Percentiles rank a stretch among this genome's conserved stretches.
phyloP scores from a whole-genome alignment of 2,113 vertebrate species.

The Porphyrio hochstetteri region DNA sequence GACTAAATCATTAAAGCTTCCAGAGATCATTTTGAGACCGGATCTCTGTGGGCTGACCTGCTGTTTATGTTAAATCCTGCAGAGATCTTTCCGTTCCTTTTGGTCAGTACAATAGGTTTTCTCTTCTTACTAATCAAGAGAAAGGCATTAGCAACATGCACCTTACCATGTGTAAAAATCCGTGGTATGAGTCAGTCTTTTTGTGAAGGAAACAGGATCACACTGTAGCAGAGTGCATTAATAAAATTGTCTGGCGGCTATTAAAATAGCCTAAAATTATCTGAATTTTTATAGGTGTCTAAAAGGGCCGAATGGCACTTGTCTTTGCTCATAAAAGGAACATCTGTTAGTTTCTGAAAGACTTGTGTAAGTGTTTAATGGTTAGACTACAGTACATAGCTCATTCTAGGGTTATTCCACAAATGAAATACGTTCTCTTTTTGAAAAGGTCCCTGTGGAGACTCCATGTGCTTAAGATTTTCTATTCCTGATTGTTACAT shows the following conservation, averaged over 20 bases:
- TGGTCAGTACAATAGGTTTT: slow-evolving; percentile 6
- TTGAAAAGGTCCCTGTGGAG: not conserved
- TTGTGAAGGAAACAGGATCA: slow-evolving; percentile 31
- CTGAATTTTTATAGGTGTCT: slow-evolving; percentile 55
- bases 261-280: slow-evolving; percentile 63
- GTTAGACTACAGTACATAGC: not conserved
- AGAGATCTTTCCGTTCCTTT: slow-evolving; percentile 34
- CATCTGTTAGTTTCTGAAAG: slow-evolving; percentile 58
- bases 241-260: slow-evolving; percentile 62
- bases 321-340: slow-evolving; percentile 57
- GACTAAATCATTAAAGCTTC: slow-evolving; percentile 46
- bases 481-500: not conserved
- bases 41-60: not conserved
- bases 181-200: slow-evolving; percentile 10
- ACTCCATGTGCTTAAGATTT: not conserved
- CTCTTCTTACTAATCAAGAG: slow-evolving; percentile 31
- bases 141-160: not conserved
- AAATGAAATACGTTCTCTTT: not conserved
- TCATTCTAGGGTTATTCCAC: slow-evolving; percentile 1
- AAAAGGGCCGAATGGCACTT: slow-evolving; percentile 41
- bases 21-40: not conserved
- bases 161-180: not conserved
- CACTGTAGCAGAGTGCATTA: slow-evolving; percentile 19
- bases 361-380: not conserved
- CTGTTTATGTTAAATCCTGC: slow-evolving; percentile 12